Conservation (phyloP, 2,113 vertebrate species). For the Cavia aperea region DNA sequence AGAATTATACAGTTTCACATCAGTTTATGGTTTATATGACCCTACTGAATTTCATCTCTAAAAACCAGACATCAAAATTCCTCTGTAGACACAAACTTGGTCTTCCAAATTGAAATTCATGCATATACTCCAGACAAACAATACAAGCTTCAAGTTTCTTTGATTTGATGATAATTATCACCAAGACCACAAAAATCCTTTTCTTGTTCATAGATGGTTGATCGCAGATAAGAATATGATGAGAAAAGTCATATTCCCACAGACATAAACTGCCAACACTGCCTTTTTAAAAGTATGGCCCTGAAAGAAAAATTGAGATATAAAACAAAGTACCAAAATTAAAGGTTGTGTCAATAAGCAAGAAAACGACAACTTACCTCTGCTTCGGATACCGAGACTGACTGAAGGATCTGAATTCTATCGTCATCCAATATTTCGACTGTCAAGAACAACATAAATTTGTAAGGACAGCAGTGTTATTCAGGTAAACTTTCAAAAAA, state of each 20-base stretch:
- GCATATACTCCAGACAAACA: neutral
- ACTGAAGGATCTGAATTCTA: conserved; percentile 80
- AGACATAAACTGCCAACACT: conserved; percentile 79
- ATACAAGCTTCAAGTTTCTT: neutral
- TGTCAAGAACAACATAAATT: conserved; percentile 56
- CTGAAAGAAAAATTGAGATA: conserved; percentile 73
- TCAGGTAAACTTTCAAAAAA: neutral
- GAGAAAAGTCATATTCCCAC: conserved; percentile 83
- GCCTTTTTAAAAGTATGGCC: conserved; percentile 79
- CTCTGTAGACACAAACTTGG: neutral
- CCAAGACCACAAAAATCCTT: neutral
- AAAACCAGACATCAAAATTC: neutral
- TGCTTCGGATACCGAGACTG: conserved; percentile 67
- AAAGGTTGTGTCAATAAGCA: neutral
- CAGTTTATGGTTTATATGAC: neutral
- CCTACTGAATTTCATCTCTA: neutral
- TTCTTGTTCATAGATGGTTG: conserved; percentile 70
- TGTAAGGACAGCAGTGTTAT: neutral
- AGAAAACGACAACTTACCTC: conserved; percentile 71
- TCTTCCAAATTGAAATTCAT: conserved; percentile 5
- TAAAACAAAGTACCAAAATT: neutral
- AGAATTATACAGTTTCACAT: neutral
- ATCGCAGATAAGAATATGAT: conserved; percentile 78
- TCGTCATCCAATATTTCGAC: conserved; percentile 79
- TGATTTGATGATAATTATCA: neutral